phyloP scores from a whole-genome alignment of 2,888 invertebrate species.

The Mesodorylaimus sp. region DNA sequence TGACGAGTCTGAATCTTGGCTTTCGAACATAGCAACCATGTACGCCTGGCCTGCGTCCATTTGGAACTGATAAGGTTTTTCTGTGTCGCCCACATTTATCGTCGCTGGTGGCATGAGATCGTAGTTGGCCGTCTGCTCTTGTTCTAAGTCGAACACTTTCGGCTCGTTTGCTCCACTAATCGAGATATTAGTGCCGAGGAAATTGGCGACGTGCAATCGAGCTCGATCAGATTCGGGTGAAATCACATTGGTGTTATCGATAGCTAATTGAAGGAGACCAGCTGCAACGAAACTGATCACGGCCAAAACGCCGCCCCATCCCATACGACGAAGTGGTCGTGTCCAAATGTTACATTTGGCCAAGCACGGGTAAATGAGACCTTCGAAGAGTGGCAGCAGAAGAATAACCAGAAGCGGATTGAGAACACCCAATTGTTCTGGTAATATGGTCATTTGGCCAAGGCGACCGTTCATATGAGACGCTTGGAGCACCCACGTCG shows the following conservation, averaged over 20 bases:
- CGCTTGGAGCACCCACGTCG: conserved; percentile 19
- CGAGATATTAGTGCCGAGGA: too few relatives aligned
- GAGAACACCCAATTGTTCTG: conserved; percentile 80
- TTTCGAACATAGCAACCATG: too few relatives aligned
- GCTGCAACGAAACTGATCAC: conserved; percentile 64
- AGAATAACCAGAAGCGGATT: conserved; percentile 35
- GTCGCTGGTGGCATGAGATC: too few relatives aligned
- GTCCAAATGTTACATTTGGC: conserved; percentile 30
- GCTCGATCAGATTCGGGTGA: too few relatives aligned
- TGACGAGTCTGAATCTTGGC: too few relatives aligned
- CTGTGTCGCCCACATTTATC: too few relatives aligned
- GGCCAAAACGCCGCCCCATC: conserved; percentile 65
- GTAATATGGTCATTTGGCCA: conserved; percentile 32
- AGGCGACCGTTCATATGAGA: conserved; percentile 33
- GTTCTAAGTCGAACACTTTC: too few relatives aligned
- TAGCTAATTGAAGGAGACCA: conserved; percentile 48
- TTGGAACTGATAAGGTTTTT: too few relatives aligned
- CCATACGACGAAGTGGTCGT: conserved; percentile 67
- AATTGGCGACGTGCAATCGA: too few relatives aligned
- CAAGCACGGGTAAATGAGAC: conserved; percentile 33
- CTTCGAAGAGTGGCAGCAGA: conserved; percentile 36
- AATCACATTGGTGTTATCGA: neutral
- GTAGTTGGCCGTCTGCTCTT: too few relatives aligned
- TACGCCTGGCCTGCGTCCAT: too few relatives aligned
- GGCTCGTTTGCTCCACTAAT: too few relatives aligned